Percentiles rank a stretch among this genome's conserved stretches.
These are phyloP conservation scores for Halictus ligatus DNA, from an alignment of 2,888 invertebrate species.

Conservation along the genomic window DNA sequence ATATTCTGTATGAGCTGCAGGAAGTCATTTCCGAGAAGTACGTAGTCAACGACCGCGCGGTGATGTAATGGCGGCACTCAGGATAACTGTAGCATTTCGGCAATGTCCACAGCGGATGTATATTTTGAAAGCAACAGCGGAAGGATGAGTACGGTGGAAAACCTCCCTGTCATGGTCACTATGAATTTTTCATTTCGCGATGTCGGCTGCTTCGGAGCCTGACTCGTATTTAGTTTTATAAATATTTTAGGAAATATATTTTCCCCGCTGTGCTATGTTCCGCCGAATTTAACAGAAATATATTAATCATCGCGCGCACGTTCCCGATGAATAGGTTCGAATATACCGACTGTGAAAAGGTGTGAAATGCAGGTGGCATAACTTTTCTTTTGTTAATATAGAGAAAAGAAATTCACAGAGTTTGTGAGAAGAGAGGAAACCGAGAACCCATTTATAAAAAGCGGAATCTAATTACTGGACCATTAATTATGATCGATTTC, in stretches of 20 bases:
- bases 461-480: neutral
- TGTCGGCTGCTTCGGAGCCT: constrained; percentile 24
- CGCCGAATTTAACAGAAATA: neutral
- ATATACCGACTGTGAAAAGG: neutral
- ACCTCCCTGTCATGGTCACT: constrained; percentile 20
- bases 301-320: neutral
- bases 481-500: neutral
- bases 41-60: constrained; percentile 12
- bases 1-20: constrained; percentile 9
- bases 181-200: constrained; percentile 51
- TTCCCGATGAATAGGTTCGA: neutral
- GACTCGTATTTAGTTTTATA: constrained; percentile 32
- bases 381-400: too few species aligned
- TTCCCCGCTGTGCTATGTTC: neutral
- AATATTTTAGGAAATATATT: constrained; percentile 28
- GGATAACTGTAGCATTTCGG: constrained; percentile 33
- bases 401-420: neutral
- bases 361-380: neutral
- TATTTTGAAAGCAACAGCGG: constrained; percentile 22
- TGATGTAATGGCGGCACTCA: constrained; percentile 29
- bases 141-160: constrained; percentile 29
- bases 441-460: neutral
- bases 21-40: constrained; percentile 25
- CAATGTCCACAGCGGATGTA: constrained; percentile 40
- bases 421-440: neutral